Evolutionary conservation across 2,888 invertebrate species (phyloP), one percentile per base, ranked within the genome.

Genomic region (Hirtodrosophila confusa): DNA sequence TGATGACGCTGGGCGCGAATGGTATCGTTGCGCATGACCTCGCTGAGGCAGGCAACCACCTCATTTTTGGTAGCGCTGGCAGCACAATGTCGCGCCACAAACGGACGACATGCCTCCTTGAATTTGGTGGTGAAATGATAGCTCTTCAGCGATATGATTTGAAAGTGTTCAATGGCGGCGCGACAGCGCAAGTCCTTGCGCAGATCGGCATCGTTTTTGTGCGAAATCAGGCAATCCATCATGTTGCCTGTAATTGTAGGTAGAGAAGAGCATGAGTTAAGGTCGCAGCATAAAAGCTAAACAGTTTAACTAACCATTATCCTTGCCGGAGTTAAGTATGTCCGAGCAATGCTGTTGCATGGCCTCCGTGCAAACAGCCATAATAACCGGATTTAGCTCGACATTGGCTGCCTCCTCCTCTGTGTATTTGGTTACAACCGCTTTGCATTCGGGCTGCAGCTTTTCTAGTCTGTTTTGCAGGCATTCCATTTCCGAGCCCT

Each of bases 91-190:
- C 94, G 92, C 56, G 93, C 93, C 0, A 97, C 97, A 90, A 96
- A 95, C 3, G 94, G 94, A 83, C 96, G 96, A 88, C 99, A 99
- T 0, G 98, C 97, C 90, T 98, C 95, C 92, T 98, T 98, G 91
- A 99, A 99, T 91, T 97, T 97, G 86, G 95, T 96, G 0, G 96
- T 97, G 90, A 99, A 99, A 85, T 95, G 95, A 91, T 97, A 98
- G 92, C 97, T 97, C 91, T 98, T 97, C 73, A 99, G 91, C 3
- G 97, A 96, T 68, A 98, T 96, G 66, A 99, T 93, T 92, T 99
- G 99, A 89, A 98, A 98, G 92, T 99, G 99, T 92, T 99, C 99
- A 49, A 99, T 96, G 66, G 98, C 97, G 36, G 97, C 96, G 71
- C 96, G 94, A 91, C 99, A 99, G 91, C 98, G 97, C 0, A 92